Base-by-base conservation (phyloP, 1,140 invertebrate genomes). In the Pentalonia nigronervosa region DNA sequence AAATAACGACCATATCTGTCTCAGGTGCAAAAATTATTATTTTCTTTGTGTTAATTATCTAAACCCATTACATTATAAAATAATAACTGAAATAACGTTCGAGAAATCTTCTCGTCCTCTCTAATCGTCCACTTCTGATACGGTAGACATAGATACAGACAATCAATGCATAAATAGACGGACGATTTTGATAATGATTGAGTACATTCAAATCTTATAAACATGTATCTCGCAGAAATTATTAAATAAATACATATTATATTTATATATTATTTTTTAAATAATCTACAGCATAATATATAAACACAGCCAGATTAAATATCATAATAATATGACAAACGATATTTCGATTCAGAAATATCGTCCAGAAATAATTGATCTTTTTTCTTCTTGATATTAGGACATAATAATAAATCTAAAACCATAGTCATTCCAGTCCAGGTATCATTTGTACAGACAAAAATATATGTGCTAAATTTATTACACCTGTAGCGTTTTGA, bases 401-500 rank as follows among this genome's bases (percentile, higher is more conserved):
- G 14, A n/a, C 14, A n/a, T 76, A 14, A 76, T 76, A 76, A 76
- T 76, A 76, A 76, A 76, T 76, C 60, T 76, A 76, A 76, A 14
- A n/a, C 14, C 30, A 34, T 76, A 76, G 60, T 76, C 30, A 48
- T 48, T 6, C 21, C 7, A 7, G 30, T 48, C 30, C 20, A 34
- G 86, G n/a, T 88, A 88, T 88, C 87, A 53, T 88, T 88, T 53
- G 87, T 88, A 88, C 86, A 17, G 17, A 30, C 47, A 20, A 88
- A 88, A 48, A 30, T 88, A 50, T 50, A 50, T n/a, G 50, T 23
- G 17, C 41, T 30, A 7, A 91, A 91, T 91, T 76, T 91, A 81
- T 91, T 91, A 81, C 67, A 81, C 60, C 90, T 91, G 90, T 48
- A 21, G 41, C 67, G 45, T 91, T 81, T 47, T 21, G 41, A 76